Percentiles rank a stretch among this genome's conserved stretches.
Conservation (phyloP, 2,113 vertebrate species). For the Oceanites oceanicus region DNA sequence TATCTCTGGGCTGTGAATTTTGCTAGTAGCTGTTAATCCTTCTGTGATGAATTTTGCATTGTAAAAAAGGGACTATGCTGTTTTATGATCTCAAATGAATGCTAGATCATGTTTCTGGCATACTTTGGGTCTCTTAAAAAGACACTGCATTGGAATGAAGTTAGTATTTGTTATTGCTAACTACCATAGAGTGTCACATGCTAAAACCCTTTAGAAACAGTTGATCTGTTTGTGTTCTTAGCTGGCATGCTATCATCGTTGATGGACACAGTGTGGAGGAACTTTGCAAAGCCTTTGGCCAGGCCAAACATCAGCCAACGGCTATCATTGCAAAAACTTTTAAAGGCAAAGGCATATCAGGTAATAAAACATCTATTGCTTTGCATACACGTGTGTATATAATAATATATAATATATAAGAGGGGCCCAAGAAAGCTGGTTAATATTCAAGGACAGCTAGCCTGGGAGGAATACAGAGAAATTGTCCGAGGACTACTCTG, state of each 20-base stretch:
- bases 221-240: slow-evolving; percentile 68
- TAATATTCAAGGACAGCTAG: too few relatives aligned
- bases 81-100: background rate
- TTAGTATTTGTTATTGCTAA: background rate
- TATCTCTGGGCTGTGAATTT: background rate
- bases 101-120: background rate
- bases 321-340: slow-evolving; percentile 94
- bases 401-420: background rate
- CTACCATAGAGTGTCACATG: background rate
- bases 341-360: slow-evolving; percentile 93
- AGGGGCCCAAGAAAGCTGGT: too few relatives aligned
- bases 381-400: background rate
- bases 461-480: too few relatives aligned
- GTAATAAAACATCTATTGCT: slow-evolving; percentile 59
- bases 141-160: background rate
- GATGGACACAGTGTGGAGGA: slow-evolving; percentile 97
- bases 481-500: background rate
- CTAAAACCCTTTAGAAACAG: slow-evolving; percentile 46
- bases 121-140: slow-evolving; percentile 9
- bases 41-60: background rate
- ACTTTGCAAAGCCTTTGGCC: slow-evolving; percentile 92
- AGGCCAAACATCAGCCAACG: slow-evolving; percentile 89
- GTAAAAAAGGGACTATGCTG: background rate
- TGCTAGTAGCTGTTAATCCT: background rate
- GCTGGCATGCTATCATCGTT: slow-evolving; percentile 90